Evolutionary conservation across 2,888 invertebrate genomes (phyloP), one percentile per base, ranked within the genome.

Genomic region (Meiosimyza platycephala): DNA sequence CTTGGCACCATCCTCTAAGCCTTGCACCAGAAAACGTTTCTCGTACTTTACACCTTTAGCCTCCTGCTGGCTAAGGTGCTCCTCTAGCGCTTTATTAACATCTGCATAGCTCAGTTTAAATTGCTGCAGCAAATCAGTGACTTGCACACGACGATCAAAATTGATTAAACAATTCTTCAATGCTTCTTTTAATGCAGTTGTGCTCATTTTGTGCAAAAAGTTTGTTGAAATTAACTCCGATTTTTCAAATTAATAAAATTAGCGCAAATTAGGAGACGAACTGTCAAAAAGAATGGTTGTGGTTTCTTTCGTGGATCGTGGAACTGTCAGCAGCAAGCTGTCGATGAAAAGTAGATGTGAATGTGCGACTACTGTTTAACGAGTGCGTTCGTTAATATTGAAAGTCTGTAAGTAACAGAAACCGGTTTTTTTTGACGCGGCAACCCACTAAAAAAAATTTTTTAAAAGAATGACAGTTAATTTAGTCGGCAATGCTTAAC

Each of bases 121-220:
- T 59, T 85, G 78, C 67, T 86, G 82, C 64, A 86, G 72, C n/a
- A 85, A 79, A 73, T 84, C 84, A 3, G 83, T 86, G 66, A 85
- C 79, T 59, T 83, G 73, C 71, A 86, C 81, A 63, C 82, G 84
- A 5, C 80, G 76, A 74, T 86, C 83, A 50, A 85, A 85, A 74
- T 81, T 84, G 33, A 85, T 83, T 48, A 83, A 22, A 67, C 85
- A 85, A 75, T 85, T 82, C 3, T 79, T 75, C 9, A 85, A 76
- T 16, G 84, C 85, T 48, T 80, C 74, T 72, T 80, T 76, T 59
- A 85, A 65, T 73, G 75, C 71, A 11, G 55, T 67, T 11, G 72
- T 71, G 15, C 70, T 64, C 79, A 79, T 79, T n/a, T n/a, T 57
- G 51, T 16, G 16, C 13, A 18, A 48, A n/a, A 52, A 55, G 71